A percentile compares a stretch with the other conserved stretches of the same genome.
phyloP scores from a whole-genome alignment of 2,888 invertebrate genomes.

The Proisotoma minuta region DNA sequence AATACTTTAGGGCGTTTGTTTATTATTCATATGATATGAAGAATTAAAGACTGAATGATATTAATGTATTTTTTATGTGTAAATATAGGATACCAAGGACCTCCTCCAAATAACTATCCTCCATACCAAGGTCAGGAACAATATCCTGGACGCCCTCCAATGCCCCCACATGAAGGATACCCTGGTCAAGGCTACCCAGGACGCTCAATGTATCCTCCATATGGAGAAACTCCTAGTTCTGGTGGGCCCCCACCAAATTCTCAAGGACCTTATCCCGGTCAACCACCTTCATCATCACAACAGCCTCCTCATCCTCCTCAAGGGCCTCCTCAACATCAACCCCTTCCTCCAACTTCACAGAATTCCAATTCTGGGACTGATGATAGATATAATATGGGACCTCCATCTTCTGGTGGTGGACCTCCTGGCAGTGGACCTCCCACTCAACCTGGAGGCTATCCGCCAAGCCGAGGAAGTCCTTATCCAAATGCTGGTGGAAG shows the following conservation, averaged over 20 bases:
- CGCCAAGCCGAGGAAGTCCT: conserved; percentile 51
- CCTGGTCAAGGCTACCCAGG: conserved; percentile 49
- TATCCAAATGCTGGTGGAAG: conserved; percentile 34
- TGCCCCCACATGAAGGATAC: conserved; percentile 21
- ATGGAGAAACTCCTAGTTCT: conserved; percentile 20
- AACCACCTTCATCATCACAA: conserved; percentile 18
- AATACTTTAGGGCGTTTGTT: too few relatives aligned
- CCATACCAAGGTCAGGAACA: conserved; percentile 52
- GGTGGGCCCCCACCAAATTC: conserved; percentile 19
- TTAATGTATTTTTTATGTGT: conserved; percentile 8
- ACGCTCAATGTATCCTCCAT: conserved; percentile 51
- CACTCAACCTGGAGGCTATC: conserved; percentile 57
- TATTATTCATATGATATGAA: too few relatives aligned
- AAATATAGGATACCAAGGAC: conserved; percentile 53
- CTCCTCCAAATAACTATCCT: conserved; percentile 51
- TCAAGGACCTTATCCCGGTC: conserved; percentile 18
- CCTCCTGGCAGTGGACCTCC: conserved; percentile 15
- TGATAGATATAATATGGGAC: conserved; percentile 33
- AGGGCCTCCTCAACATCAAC: conserved; percentile 43
- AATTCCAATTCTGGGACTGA: conserved; percentile 29
- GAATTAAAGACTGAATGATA: not conserved
- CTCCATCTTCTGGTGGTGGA: conserved; percentile 19
- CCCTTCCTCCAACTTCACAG: conserved; percentile 48
- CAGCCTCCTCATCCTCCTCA: conserved; percentile 40
- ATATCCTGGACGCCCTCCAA: conserved; percentile 52